phyloP scores from a whole-genome alignment of 2,797 vertebrate genomes.

The Paramormyrops hopkinsi region DNA sequence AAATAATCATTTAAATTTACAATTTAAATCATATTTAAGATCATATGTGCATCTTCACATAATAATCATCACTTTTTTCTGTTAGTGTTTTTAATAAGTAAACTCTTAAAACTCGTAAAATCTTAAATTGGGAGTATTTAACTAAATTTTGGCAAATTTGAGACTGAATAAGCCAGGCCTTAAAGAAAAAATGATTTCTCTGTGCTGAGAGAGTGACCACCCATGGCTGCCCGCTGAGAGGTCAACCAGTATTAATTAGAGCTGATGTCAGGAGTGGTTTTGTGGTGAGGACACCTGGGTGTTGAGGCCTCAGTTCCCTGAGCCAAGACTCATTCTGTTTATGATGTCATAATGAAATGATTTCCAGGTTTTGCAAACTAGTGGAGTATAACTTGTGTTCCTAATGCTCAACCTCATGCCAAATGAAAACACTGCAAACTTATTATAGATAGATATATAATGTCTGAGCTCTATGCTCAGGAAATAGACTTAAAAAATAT shows the following conservation, averaged over 20 bases:
- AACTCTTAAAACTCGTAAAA: background rate
- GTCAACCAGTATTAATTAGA: constrained; percentile 59
- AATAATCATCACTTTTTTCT: background rate
- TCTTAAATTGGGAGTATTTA: background rate
- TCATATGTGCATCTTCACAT: background rate
- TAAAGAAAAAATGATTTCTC: constrained; percentile 33
- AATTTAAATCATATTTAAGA: no score
- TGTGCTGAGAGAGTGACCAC: constrained; percentile 58
- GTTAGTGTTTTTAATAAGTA: background rate
- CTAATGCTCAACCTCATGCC: constrained; percentile 28
- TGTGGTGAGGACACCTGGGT: constrained; percentile 53
- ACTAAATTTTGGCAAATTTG: background rate
- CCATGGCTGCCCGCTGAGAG: constrained; percentile 49
- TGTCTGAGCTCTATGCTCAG: background rate
- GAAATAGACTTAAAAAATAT: background rate
- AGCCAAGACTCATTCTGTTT: constrained; percentile 11
- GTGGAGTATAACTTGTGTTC: constrained; percentile 55
- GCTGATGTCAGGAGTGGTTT: constrained; percentile 57
- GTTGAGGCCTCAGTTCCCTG: constrained; percentile 26
- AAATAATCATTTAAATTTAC: background rate
- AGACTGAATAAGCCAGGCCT: background rate
- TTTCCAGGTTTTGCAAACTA: constrained; percentile 47
- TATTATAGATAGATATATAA: background rate
- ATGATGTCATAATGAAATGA: constrained; percentile 47
- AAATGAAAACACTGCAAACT: background rate